Evolutionary conservation across 2,113 vertebrate genomes (phyloP), one percentile per base, ranked within the genome.

Genomic region (Lagenorhynchus albirostris): DNA sequence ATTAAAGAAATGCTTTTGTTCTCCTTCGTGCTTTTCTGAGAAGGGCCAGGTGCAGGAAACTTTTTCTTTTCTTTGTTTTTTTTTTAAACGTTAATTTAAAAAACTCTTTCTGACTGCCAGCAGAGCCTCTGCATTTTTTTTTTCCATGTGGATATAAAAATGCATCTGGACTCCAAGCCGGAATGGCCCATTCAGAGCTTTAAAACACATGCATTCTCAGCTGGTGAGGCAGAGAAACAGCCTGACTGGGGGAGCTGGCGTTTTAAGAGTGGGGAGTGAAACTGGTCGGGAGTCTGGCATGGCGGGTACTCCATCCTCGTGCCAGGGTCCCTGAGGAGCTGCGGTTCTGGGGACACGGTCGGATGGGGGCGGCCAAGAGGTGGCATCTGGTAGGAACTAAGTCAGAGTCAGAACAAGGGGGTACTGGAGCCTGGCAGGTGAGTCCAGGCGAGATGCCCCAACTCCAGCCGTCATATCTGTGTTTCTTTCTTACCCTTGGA

Each of bases 151-250:
- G 96, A 97, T 93, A 98, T 98, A 98, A 98, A 98, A 98, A 96
- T 97, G 97, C 99, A 99, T 98, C 98, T 98, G 98, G 98, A 98
- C 97, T 97, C 97, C 1, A 88, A 96, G 95, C 97, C 38, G 97
- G 97, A 98, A 98, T 98, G 97, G 95, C 97, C 98, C 98, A 94
- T 98, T 98, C 81, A 60, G 98, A 98, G 96, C 97, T 98, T 98
- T 83, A 88, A 94, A 89, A 96, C 97, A 90, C 85, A 79, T 41
- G 94, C 70, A 63, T 73, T 91, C 98, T 98, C 98, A 98, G 98
- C 98, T 99, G 99, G 98, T 76, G 26, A 80, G 5, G 4, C 83
- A 1, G 93, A 85, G 93, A 92, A 83, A 94, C 68, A 26, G 95
- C 91, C 93, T 97, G 97, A 55, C 29, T 0, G 83, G 93, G 97